Percentiles rank a stretch among this genome's conserved stretches.
These are phyloP conservation scores for Hemicordylus capensis DNA, from an alignment of 2,113 vertebrate genomes.

Conservation along the genomic window DNA sequence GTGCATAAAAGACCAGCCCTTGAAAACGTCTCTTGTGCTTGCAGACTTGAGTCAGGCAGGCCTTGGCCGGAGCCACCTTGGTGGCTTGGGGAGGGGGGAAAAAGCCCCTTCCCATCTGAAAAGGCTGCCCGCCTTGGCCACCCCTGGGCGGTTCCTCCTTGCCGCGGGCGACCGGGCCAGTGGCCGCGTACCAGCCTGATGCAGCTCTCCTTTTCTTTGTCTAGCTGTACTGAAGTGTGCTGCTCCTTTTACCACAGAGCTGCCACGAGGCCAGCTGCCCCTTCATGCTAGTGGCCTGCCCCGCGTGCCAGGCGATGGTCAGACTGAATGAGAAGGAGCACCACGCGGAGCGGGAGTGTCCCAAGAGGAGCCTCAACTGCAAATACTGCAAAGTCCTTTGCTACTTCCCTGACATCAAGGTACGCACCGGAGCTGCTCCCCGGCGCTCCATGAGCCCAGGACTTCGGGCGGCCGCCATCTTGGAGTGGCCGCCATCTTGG, in stretches of 20 bases:
- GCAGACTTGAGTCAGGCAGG: neutral
- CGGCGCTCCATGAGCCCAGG: accelerated
- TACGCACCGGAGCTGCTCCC: conserved; percentile 53
- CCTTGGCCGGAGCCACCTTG: no score
- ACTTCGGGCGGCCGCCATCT: accelerated
- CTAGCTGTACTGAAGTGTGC: accelerated
- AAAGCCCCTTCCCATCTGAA: no score
- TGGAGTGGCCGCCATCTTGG: accelerated
- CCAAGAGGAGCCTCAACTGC: conserved; percentile 79
- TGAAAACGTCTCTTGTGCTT: neutral
- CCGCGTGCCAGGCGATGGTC: conserved; percentile 69
- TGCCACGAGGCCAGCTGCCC: conserved; percentile 78
- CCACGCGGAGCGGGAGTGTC: conserved; percentile 80
- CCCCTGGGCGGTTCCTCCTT: neutral
- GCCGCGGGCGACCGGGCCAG: neutral
- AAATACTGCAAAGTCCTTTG: conserved; percentile 78
- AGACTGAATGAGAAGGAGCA: conserved; percentile 72
- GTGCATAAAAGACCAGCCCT: no score
- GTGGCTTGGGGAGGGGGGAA: no score
- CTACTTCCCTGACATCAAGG: conserved; percentile 76
- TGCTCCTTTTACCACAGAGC: conserved; percentile 51
- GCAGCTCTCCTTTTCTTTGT: accelerated
- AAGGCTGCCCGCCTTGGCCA: neutral
- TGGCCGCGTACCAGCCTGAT: neutral
- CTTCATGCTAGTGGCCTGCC: conserved; percentile 70